Base-by-base conservation (phyloP, 2,888 invertebrate species). In the Drosophila borealis region DNA sequence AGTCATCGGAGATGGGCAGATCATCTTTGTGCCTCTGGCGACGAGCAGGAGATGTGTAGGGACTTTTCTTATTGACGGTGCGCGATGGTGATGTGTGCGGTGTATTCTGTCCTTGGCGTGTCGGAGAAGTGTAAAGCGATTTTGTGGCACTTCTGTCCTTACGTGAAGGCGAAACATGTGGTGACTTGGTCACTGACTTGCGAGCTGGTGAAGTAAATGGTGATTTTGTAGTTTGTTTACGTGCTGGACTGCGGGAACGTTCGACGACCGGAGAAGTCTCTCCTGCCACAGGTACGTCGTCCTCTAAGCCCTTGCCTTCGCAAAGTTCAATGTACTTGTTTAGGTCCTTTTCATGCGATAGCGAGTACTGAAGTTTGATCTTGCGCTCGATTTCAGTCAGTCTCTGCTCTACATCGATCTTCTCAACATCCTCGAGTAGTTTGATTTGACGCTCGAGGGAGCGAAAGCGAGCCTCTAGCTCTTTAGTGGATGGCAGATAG, bases 391-490 rank as follows among this genome's bases (percentile, higher is more conserved):
- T 91, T 78, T 91, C 91, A 17, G 45, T 70, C 6, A 91, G 61
- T 5, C 91, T 80, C 39, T 91, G 81, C 56, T 91, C 91, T 3
- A 91, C 91, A 72, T 91, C 91, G 34, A 91, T 91, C 42, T 90
- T 91, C 45, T 91, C 91, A 5, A 91, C 91, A 68, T 91, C 90
- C 66, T 91, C 91, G 0, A 91, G 79, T 4, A 91, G 68, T 34
- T 88, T 90, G 0, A 91, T 91, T 68, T 91, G 91, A 0, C 91
- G 81, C 64, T 91, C 92, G 3, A 91, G 67, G 2, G 91, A 90
- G 11, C 89, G 78, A 41, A 91, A 91, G 2, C 91, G 85, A 0
- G 91, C 81, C 64, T 91, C 91, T 0, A 91, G 67, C 59, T 91
- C 92, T 13, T 89, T 91, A 1, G 91, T 92, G 10, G 92, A 91